These are phyloP conservation scores for Tetraneura akinire DNA, from an alignment of 1,140 invertebrate species.

Conservation along the genomic window DNA sequence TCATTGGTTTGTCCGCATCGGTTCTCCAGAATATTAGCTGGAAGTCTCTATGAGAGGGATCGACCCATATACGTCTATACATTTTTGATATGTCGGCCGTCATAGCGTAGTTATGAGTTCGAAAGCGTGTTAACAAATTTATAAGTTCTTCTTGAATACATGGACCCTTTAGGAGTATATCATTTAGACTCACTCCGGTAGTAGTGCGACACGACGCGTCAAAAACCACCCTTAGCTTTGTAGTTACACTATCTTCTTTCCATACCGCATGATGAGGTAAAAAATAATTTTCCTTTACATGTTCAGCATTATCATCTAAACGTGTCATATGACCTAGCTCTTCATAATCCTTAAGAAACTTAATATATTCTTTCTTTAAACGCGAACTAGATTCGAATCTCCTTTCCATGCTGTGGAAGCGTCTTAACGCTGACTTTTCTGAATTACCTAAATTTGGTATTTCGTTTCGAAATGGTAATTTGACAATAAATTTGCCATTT, in stretches of 20 bases:
- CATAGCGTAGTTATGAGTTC: conserved; percentile 55
- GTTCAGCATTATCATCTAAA: not conserved
- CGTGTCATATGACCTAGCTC: conserved; percentile 54
- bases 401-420: conserved; percentile 1
- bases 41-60: conserved; percentile 55
- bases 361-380: not conserved
- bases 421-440: not conserved
- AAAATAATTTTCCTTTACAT: conserved; percentile 33
- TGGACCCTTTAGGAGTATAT: conserved; percentile 55
- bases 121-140: conserved; percentile 56
- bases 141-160: conserved; percentile 56
- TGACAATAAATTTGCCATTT: conserved; percentile 12
- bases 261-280: conserved; percentile 56
- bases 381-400: not conserved
- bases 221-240: conserved; percentile 57
- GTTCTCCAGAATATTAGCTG: not conserved
- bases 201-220: conserved; percentile 55
- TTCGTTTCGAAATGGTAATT: not conserved
- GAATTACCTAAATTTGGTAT: not conserved
- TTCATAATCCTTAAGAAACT: not conserved
- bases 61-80: conserved; percentile 57
- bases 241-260: conserved; percentile 50
- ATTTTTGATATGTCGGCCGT: conserved; percentile 59
- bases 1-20: no score
- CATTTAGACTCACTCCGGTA: conserved; percentile 57